Percentiles rank a stretch among this genome's conserved stretches.
Conservation (phyloP, 64 coral and sea anemone species). For the Stichodactyla helianthus region DNA sequence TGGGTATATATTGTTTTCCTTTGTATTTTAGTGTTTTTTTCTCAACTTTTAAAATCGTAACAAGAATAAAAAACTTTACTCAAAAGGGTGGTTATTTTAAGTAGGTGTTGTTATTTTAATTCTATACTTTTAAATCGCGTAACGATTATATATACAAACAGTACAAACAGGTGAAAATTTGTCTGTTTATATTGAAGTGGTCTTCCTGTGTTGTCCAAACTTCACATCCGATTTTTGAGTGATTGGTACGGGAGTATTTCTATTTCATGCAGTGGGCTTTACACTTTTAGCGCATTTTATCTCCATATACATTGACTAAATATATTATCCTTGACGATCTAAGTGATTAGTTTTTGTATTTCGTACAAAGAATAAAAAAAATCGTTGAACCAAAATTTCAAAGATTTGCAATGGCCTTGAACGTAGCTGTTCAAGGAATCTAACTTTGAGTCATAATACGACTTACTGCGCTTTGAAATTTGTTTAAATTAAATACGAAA, state of each 20-base stretch:
- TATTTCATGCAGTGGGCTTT: no score
- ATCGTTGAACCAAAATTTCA: no score
- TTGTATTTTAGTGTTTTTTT: neutral
- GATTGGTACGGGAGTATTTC: no score
- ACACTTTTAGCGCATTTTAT: no score
- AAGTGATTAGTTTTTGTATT: no score
- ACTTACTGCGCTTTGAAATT: neutral
- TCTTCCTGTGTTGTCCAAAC: neutral
- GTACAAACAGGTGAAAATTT: no score
- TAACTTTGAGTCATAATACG: neutral
- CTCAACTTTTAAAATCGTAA: no score
- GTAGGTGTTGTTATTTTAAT: neutral
- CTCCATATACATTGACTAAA: no score
- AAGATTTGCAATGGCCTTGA: no score
- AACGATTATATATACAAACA: neutral
- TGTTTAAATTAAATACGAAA: neutral
- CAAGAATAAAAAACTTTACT: no score
- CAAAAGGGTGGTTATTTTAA: neutral
- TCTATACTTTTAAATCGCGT: neutral
- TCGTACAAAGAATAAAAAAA: no score
- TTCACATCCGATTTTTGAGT: neutral
- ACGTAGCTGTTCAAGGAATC: neutral
- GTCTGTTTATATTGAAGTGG: neutral
- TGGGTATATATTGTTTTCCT: neutral
- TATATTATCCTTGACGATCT: no score